Base-by-base conservation (phyloP, 2,888 invertebrate species). In the Trachelus iudaicus region DNA sequence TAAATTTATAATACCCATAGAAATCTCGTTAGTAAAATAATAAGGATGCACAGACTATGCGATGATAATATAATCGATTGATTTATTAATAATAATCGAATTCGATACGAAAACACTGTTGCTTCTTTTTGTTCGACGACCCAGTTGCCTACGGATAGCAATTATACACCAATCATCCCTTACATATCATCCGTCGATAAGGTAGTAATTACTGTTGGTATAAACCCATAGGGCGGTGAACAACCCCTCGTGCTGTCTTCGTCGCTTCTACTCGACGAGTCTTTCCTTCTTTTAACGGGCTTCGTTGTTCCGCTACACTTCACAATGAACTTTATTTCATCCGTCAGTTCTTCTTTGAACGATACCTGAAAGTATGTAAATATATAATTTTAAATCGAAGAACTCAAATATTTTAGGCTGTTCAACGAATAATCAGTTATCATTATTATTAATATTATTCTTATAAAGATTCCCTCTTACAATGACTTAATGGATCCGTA, bases 301-400 rank as follows among this genome's bases (percentile, higher is more conserved):
- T 96, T 96, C 0, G 94, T 93, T 73, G 95, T 94, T 37, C 95
- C 95, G 78, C 94, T 94, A 85, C 95, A 96, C 87, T 94, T 94
- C 0, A 95, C 88, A 56, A 96, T 94, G 87, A 97, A 96, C 85
- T 93, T 94, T 69, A 96, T 85, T 89, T 97, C 97, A n/a, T 94
- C 94, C 77, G 92, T 92, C 12, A 96, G 88, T 83, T 95, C 95
- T 73, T 94, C 93, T 86, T 91, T 93, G 83, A 96, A 94, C 0
- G 95, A 91, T 11, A 95, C 92, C 94, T 96, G 88, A 12, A 92
- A 91, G 9, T 56, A 23, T 2, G 2, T 56, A 56, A 6, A 3
- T 35, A 12, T 35, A 3, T 6, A 56, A 56, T 23, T 30, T 31
- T 3, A 34, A 71, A 34, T 15, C 71, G 30, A 71, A 15, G 30